Base-by-base conservation (phyloP, 1,140 invertebrate genomes). In the Danaus melanippus region DNA sequence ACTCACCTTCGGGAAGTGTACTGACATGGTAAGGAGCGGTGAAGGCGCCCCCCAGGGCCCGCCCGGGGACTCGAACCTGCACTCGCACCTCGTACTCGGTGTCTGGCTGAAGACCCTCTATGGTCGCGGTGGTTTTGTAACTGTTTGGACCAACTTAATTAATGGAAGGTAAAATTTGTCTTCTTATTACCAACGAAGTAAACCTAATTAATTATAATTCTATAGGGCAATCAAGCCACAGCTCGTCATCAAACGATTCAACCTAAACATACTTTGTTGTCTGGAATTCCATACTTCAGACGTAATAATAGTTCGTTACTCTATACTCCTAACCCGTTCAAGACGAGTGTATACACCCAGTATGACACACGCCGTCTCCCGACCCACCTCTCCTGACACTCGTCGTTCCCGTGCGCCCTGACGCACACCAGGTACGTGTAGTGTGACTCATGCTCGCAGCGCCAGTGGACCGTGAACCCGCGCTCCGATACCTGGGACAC, bases 1-100 rank as follows among this genome's bases (percentile, higher is more conserved):
- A 63, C 53, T 52, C 50, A 81, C 80, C 74, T 51, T 74, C 71
- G 10, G 61, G 32, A 8, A 46, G 54, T 8, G 82, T 85, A 42
- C 52, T 59, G 53, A 83, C 54, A 8, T 45, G 50, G 10, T 73
- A 49, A 0, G 75, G 67, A 6, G 43, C 43, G 11, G 66, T 69
- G 59, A 74, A 74, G 10, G 63, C 61, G 1, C 66, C 67, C 10
- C 45, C 57, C 1, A 32, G 40, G 8, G 46, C 47, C 12, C 50
- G 40, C 3, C 59, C 62, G 10, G 58, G 52, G 3, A 64, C 7
- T 8, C 59, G 59, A 7, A 74, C 75, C 21, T 74, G 67, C 9
- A 84, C 71, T 0, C 68, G 66, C 12, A 85, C 70, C 40, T 76
- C 71, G 47, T 85, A 85, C 21, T 76, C 66, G 3, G 62, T 75